Base-by-base conservation (phyloP, 2,888 invertebrate species). In the Barypeithes pellucidus region DNA sequence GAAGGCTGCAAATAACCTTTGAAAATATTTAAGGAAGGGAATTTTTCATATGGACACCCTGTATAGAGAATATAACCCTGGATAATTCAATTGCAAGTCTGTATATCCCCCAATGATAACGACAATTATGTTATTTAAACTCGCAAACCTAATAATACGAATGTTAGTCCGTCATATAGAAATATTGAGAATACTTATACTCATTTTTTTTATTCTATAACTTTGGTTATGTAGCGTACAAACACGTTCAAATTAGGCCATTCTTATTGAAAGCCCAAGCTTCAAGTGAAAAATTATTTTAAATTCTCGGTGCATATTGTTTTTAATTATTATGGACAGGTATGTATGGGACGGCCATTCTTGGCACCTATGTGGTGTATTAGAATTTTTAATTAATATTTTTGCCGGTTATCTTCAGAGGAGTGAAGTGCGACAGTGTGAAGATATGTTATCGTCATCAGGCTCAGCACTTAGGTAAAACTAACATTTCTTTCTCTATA, bases 271-370 rank as follows among this genome's bases (percentile, higher is more conserved):
- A 36, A 16, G 16, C 1, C 11, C 8, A 1, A 36, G 29, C 16
- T 16, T n/a, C n/a, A n/a, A n/a, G 29, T 22, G 39, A 60, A 36
- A 60, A 39, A 16, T 39, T 29, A 22, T 41, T 60, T 39, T 36
- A 18, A 41, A 41, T 60, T 60, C 41, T 14, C 8, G n/a, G 36
- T 60, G 39, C 60, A 39, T 12, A 22, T 11, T 18, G 8, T 60
- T 8, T n/a, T 39, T 20, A 36, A 20, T 36, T 39, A 43, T 60
- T 60, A 43, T 60, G 43, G 39, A 29, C 52, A 52, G 52, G 52
- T 29, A 52, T 50, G 50, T 24, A 50, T 47, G 18, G 18, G 16
- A 18, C 14, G 18, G 9, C 22, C 11, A 50, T 12, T 50, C 12
- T n/a, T 12, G 7, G 22, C 47, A 22, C 14, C 3, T 50, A 7